These are phyloP conservation scores for Trachops cirrhosus DNA, from an alignment of 2,797 vertebrate species.

Conservation along the genomic window DNA sequence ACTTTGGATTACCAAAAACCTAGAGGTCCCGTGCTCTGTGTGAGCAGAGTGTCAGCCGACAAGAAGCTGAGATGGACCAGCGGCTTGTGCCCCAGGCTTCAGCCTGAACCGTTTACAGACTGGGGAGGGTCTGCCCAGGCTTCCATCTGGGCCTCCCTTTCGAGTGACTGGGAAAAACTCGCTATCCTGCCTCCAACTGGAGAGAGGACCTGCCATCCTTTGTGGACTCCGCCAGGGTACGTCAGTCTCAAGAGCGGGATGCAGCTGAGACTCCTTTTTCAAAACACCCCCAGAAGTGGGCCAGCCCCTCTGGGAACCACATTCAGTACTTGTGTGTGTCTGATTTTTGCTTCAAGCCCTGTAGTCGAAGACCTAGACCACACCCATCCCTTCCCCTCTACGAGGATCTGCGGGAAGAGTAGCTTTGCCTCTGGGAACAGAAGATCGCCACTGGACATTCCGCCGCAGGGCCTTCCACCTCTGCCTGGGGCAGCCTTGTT, in stretches of 20 bases:
- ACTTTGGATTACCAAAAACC: constrained; percentile 66
- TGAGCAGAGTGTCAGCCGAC: constrained; percentile 29
- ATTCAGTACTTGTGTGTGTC: neutral
- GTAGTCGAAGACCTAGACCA: neutral
- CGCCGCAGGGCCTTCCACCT: neutral
- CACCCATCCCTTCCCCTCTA: neutral
- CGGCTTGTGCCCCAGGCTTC: neutral
- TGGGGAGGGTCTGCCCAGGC: neutral
- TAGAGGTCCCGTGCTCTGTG: constrained; percentile 30
- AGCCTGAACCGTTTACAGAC: neutral
- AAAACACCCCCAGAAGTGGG: neutral
- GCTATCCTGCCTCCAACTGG: neutral
- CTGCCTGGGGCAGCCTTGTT: neutral
- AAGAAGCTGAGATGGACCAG: neutral
- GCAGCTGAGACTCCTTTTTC: neutral
- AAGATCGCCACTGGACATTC: neutral
- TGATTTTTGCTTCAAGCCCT: constrained; percentile 32
- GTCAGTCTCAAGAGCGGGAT: neutral
- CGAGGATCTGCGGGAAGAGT: neutral
- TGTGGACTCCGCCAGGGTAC: neutral
- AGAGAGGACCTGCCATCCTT: neutral
- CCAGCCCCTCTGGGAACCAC: neutral
- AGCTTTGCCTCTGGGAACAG: neutral
- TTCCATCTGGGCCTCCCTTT: neutral
- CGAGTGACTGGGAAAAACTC: neutral